phyloP scores from a whole-genome alignment of 2,888 invertebrate genomes.

The Oscheius sp. region DNA sequence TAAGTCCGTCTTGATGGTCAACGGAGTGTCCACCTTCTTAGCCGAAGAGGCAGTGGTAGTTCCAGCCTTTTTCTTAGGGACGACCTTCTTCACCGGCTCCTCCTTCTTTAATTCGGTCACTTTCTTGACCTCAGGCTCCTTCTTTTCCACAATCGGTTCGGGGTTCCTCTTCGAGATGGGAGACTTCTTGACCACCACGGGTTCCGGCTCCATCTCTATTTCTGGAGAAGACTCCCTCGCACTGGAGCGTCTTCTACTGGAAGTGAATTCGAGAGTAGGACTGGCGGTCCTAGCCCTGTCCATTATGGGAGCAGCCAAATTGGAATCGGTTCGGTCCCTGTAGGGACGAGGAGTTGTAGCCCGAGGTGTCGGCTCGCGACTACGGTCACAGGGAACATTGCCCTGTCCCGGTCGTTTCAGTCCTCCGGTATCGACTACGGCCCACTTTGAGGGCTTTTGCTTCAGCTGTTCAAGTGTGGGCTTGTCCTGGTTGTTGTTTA shows the following conservation, averaged over 20 bases:
- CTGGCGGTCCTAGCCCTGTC: constrained; percentile 27
- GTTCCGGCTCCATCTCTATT: background rate
- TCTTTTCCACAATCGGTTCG: constrained; percentile 12
- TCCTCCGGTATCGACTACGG: constrained; percentile 44
- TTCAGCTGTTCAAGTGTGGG: constrained; percentile 36
- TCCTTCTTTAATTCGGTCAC: background rate
- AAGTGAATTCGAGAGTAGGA: constrained; percentile 13
- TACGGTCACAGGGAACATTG: constrained; percentile 49
- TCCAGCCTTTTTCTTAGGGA: background rate
- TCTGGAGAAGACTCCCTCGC: constrained; percentile 1
- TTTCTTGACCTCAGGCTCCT: constrained; percentile 6
- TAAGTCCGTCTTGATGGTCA: constrained; percentile 7
- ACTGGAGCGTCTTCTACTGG: constrained; percentile 8
- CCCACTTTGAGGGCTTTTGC: constrained; percentile 58
- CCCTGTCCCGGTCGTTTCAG: constrained; percentile 35
- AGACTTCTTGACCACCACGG: background rate
- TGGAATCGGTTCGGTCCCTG: constrained; percentile 48
- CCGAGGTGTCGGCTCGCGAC: constrained; percentile 45
- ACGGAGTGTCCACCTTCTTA: background rate
- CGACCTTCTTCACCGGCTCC: background rate
- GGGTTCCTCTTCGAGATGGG: background rate
- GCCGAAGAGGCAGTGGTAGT: background rate
- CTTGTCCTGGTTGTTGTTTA: constrained; percentile 46
- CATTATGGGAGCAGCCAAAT: constrained; percentile 42
- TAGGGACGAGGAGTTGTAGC: constrained; percentile 22